These are phyloP conservation scores for Hypomecis atomaria DNA, from an alignment of 2,888 invertebrate genomes.

Conservation along the genomic window DNA sequence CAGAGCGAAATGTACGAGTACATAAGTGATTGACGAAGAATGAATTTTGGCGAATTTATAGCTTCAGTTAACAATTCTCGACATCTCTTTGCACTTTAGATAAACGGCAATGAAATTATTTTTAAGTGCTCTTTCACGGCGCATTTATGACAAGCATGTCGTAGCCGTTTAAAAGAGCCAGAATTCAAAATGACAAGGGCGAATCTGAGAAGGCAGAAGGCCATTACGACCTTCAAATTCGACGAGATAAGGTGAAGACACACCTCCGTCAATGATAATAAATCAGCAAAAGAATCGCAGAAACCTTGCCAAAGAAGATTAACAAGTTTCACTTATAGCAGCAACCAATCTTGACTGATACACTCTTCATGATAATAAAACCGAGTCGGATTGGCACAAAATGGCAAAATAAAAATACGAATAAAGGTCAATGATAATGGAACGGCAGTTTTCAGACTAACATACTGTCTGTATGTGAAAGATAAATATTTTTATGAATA, in stretches of 20 bases:
- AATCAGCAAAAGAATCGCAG: conserved; percentile 26
- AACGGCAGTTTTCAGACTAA: conserved; percentile 42
- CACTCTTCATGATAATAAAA: conserved; percentile 36
- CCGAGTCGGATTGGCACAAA: conserved; percentile 40
- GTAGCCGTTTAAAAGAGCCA: background rate
- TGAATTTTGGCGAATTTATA: background rate
- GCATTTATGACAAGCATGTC: background rate
- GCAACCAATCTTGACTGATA: conserved; percentile 25
- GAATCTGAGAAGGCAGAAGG: conserved; percentile 4
- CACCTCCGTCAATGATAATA: conserved; percentile 18
- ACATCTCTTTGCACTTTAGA: background rate
- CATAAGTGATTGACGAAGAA: no score
- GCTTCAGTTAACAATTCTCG: background rate
- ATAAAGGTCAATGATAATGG: conserved; percentile 46
- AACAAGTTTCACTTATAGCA: conserved; percentile 35
- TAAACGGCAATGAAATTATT: background rate
- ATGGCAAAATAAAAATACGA: conserved; percentile 40
- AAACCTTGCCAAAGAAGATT: conserved; percentile 35
- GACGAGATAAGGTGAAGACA: conserved; percentile 24
- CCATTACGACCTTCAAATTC: conserved; percentile 15
- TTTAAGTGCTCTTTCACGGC: background rate
- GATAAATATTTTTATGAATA: conserved; percentile 18
- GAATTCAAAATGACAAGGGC: background rate
- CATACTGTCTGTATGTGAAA: conserved; percentile 5
- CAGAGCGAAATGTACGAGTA: no score